A percentile compares a stretch with the other conserved stretches of the same genome.
phyloP scores from a whole-genome alignment of 53 echinoderm and acorn worm genomes.

The Arbacia lixula region DNA sequence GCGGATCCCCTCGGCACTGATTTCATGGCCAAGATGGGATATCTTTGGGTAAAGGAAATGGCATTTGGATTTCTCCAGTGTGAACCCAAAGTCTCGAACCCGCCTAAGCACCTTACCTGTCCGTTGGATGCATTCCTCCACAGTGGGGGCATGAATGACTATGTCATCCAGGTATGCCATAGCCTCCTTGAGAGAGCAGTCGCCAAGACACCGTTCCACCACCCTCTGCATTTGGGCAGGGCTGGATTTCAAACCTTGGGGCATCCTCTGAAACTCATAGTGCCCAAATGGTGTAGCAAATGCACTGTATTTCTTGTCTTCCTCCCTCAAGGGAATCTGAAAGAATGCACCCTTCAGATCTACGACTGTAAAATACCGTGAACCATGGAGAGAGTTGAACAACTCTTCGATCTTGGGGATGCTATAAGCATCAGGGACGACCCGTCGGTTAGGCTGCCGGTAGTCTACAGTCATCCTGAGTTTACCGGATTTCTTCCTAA shows the following conservation, averaged over 20 bases:
- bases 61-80: slow-evolving; percentile 21
- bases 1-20: slow-evolving; percentile 10
- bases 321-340: slow-evolving; percentile 17
- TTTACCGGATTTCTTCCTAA: slow-evolving; percentile 13
- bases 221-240: slow-evolving; percentile 30
- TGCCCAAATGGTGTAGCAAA: slow-evolving; percentile 21
- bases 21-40: slow-evolving; percentile 33
- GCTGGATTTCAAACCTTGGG: slow-evolving; percentile 15
- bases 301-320: slow-evolving; percentile 10
- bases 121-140: slow-evolving; percentile 29
- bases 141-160: slow-evolving; percentile 12
- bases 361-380: slow-evolving; percentile 5
- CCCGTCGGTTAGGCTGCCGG: not conserved
- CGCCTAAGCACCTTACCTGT: not conserved
- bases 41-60: slow-evolving; percentile 17
- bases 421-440: slow-evolving; percentile 37
- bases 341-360: slow-evolving; percentile 35
- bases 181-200: slow-evolving; percentile 15
- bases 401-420: slow-evolving; percentile 25
- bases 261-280: slow-evolving; percentile 19
- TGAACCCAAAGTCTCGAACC: slow-evolving; percentile 23
- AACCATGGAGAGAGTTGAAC: slow-evolving; percentile 27
- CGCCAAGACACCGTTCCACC: slow-evolving; percentile 10
- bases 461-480: slow-evolving; percentile 19
- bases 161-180: slow-evolving; percentile 45